Conservation (phyloP, 2,113 vertebrate genomes). For the Columbina picui region DNA sequence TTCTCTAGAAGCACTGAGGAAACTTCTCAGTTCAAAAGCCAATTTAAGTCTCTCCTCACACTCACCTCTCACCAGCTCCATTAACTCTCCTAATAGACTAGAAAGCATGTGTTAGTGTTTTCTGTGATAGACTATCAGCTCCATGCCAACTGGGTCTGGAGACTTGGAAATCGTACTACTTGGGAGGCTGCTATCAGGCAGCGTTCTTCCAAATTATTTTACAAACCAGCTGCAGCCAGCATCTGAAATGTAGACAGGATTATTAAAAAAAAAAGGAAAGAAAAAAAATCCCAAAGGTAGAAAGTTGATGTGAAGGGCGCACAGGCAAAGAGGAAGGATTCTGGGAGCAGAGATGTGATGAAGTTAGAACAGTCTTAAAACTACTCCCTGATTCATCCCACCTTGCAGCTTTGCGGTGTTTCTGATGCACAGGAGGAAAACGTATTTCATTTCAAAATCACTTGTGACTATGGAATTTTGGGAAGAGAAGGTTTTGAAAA, state of each 20-base stretch:
- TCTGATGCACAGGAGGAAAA: neutral
- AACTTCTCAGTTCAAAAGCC: neutral
- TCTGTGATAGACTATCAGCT: neutral
- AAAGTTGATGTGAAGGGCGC: neutral
- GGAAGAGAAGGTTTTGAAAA: neutral
- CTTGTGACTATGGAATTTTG: neutral
- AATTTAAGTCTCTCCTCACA: neutral
- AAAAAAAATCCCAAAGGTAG: neutral
- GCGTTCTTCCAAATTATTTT: neutral
- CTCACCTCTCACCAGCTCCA: neutral
- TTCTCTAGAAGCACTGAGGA: neutral
- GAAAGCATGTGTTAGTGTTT: neutral
- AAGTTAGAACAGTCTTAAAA: neutral
- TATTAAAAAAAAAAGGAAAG: neutral
- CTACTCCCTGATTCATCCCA: neutral
- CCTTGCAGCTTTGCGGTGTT: neutral
- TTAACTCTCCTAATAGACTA: slow-evolving; percentile 5
- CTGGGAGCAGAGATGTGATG: neutral
- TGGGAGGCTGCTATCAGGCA: neutral
- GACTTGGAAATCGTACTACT: neutral
- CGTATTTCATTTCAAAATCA: neutral
- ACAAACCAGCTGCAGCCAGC: neutral
- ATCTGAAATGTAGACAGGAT: neutral
- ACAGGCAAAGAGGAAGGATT: neutral
- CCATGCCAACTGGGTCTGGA: neutral